Evolutionary conservation across 2,113 vertebrate genomes (phyloP), one percentile per base, ranked within the genome.

Genomic region (Lutjanus erythropterus): DNA sequence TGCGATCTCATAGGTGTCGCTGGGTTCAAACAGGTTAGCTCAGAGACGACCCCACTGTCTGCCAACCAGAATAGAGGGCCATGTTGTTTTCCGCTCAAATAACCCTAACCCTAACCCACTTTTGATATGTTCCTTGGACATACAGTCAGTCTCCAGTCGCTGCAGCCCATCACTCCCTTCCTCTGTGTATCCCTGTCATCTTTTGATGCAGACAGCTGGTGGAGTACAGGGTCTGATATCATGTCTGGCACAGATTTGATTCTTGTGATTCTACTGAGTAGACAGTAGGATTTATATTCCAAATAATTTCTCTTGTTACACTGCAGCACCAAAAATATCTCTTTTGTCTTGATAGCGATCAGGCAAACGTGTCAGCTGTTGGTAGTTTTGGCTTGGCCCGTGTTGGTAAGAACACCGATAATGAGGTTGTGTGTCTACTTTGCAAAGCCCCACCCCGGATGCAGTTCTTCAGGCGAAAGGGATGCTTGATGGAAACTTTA

Each of bases 11-110:
- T 9, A 59, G 27, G 35, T 23, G 75, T 52, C 25, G 64, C 8
- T 49, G 21, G 33, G 65, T 56, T 64, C 35, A 75, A 27, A 29
- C 16, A 73, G 61, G 52, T 71, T 31, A 55, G 23, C 21, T 33
- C 9, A 39, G 25, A 75, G 27, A 59, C 42, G n/a, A 3, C 8
- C 19, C 25, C 25, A 31, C 47, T 56, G 39, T 37, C 39, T 49
- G 31, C n/a, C 46, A 73, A 46, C 18, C 12, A 14, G 18, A 84
- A 64, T 41, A 23, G 14, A 33, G 39, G 49, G 4, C 44, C 15
- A 37, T 9, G 19, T 46, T 46, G 58, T 31, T 23, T 14, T 59
- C 21, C 25, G 27, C 15, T 58, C 50, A n/a, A n/a, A n/a, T n/a
- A n/a, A n/a, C n/a, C n/a, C n/a, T n/a, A n/a, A n/a, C n/a, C n/a